Conservation (phyloP, 2,113 vertebrate species). For the Macaca nemestrina region DNA sequence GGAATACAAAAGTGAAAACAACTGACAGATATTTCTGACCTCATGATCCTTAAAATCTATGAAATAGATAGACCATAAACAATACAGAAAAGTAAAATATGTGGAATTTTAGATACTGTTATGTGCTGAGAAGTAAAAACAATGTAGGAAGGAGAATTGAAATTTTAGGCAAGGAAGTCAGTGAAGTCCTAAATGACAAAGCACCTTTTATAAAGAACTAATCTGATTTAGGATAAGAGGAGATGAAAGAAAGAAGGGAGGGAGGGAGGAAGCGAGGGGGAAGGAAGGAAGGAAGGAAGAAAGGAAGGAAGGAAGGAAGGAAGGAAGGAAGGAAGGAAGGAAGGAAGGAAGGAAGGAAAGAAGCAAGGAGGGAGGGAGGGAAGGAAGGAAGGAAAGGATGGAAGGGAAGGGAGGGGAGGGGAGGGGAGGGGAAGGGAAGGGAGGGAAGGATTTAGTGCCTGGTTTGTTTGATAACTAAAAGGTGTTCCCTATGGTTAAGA, state of each 20-base stretch:
- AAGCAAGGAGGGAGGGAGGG: no score
- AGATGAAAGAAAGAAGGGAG: not conserved
- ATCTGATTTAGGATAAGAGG: not conserved
- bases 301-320: no score
- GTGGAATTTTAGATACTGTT: not conserved
- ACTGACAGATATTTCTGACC: not conserved
- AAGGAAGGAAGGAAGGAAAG: not conserved
- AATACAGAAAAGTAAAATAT: not conserved
- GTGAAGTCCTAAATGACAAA: not conserved
- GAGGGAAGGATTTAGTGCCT: not conserved
- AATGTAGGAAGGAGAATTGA: not conserved
- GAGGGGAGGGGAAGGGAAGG: fast-evolving
- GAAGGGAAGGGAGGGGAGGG: fast-evolving
- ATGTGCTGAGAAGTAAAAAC: not conserved
- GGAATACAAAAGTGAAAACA: not conserved
- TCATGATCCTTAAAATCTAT: not conserved
- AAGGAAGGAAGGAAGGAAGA: fast-evolving
- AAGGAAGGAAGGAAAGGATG: no score
- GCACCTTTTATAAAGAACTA: not conserved
- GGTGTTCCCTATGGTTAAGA: not conserved
- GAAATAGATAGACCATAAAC: not conserved
- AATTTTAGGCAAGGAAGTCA: not conserved
- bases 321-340: not conserved
- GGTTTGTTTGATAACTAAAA: not conserved
- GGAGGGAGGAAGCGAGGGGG: not conserved